Evolutionary conservation across 2,797 vertebrate genomes (phyloP).

Genomic region (Leptatherina wallacei): DNA sequence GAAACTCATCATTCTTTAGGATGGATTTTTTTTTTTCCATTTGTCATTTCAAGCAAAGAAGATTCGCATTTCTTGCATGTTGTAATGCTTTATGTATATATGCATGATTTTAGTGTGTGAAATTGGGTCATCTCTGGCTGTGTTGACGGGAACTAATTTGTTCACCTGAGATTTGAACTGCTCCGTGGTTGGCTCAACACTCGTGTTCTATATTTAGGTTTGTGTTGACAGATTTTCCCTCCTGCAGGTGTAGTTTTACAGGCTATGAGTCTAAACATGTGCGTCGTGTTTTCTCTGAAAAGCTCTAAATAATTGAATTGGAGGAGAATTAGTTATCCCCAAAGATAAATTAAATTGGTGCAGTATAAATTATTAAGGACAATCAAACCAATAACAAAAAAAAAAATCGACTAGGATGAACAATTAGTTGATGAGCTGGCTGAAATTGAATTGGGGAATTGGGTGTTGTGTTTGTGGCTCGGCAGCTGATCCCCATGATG

Average conservation of each 20-base stretch:
- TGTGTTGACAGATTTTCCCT: conserved; percentile 5
- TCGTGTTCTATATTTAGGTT: conserved; percentile 6
- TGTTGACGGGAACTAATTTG: conserved; percentile 34
- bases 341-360: background rate
- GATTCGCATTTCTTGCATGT: background rate
- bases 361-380: background rate
- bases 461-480: too few relatives aligned
- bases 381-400: background rate
- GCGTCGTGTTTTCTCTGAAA: background rate
- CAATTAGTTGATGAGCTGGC: too few relatives aligned
- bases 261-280: background rate
- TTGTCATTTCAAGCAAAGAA: background rate
- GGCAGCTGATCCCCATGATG: too few relatives aligned
- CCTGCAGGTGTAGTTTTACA: background rate
- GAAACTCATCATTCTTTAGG: background rate
- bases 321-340: background rate
- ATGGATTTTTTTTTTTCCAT: background rate
- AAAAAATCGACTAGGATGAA: background rate
- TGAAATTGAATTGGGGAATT: too few relatives aligned
- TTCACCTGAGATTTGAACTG: conserved; percentile 47
- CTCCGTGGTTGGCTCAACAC: conserved; percentile 16
- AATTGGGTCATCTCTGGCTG: conserved; percentile 53
- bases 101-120: background rate
- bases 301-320: background rate
- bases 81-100: background rate